Base-by-base conservation (phyloP, 64 coral and sea anemone species). In the Anthopleura sola region DNA sequence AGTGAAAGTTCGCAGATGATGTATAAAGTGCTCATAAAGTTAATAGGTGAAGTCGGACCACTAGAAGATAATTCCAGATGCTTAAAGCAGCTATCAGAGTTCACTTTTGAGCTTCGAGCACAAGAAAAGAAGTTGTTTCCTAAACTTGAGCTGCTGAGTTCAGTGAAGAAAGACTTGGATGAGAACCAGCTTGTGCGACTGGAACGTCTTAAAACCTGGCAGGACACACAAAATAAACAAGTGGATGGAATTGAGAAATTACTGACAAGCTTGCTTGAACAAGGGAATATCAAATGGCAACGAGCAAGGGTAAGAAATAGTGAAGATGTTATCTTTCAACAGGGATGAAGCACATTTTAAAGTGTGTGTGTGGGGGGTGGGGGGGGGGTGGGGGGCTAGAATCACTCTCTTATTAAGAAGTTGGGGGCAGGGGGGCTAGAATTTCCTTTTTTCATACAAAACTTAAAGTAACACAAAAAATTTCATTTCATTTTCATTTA, bases 31-130 rank as follows among this genome's bases (percentile, higher is more conserved):
- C 60, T 92, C 39, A 92, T 87, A 82, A 92, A 92, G 48, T n/a
- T 92, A 20, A 92, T 87, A 24, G 90, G 90, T 24, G 90, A 92
- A 77, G 90, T 92, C 21, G 90, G 90, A 5, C 85, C 90, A 20
- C 82, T 92, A 44, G 90, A 92, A 12, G 90, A 76, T 33, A 92
- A 92, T n/a, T 82, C 36, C 58, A 28, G 36, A 24, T 92, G 90
- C 36, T 64, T 92, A 46, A 82, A 69, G 18, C 60, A 92, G 49
- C 85, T 92, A 0, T 83, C 58, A 29, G 85, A 87, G 50, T 87
- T 92, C 26, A 82, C 85, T 23, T 74, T 37, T 32, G 85, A 92
- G 23, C 60, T 92, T 7, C 49, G 69, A 36, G 85, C 21, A 15
- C 90, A 92, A 31, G 90, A 92, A 39, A 75, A 83, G 10, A 79